These are phyloP conservation scores for Enteromius radiatus DNA, from an alignment of 2,797 vertebrate species.

Conservation along the genomic window DNA sequence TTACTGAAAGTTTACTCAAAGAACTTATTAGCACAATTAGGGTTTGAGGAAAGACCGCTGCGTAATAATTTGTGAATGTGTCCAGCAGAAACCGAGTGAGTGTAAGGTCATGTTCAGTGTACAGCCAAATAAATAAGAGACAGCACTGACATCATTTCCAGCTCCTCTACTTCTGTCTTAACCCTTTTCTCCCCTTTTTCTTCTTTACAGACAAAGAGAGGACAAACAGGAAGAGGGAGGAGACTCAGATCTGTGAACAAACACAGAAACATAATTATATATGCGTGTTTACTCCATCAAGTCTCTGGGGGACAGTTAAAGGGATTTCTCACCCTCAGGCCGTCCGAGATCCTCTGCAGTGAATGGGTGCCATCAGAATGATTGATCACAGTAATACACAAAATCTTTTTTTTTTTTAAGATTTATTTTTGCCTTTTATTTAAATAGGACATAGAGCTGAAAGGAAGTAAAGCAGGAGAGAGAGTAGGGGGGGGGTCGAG, in stretches of 20 bases:
- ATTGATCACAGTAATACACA: not conserved
- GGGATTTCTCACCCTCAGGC: not conserved
- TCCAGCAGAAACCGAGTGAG: not conserved
- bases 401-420: not conserved
- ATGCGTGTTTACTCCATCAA: not conserved
- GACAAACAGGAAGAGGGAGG: constrained; percentile 14
- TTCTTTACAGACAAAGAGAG: not conserved
- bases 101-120: not conserved
- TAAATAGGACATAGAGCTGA: not conserved
- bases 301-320: not conserved
- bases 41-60: not conserved
- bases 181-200: not conserved
- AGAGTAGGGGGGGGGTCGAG: not conserved
- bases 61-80: not conserved
- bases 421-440: not conserved
- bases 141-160: not conserved
- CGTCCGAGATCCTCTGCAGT: not conserved
- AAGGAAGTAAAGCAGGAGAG: not conserved
- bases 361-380: not conserved
- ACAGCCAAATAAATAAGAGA: not conserved
- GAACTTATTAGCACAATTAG: not conserved
- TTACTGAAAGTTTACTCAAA: not conserved
- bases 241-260: not conserved
- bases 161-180: not conserved
- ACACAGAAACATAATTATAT: not conserved